Base-by-base conservation (phyloP, 2,113 vertebrate genomes). In the Clarias magur region DNA sequence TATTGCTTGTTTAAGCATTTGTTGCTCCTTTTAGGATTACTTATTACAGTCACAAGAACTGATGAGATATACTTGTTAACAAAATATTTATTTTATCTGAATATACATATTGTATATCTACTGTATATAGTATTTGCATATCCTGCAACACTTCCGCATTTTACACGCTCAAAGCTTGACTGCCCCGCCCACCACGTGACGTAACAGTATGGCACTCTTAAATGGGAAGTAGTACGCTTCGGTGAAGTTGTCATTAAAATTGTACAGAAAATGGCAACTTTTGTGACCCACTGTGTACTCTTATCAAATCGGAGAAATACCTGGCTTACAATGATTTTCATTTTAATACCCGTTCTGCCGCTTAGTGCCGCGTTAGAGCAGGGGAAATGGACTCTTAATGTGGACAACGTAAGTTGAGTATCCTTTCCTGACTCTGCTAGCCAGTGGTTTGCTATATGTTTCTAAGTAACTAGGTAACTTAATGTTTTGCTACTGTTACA, bases 371-470 rank as follows among this genome's bases (percentile, higher is more conserved):
- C 90, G 6, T 94, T 95, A 1, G 94, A 96, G 83, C 92, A 54
- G 19, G 95, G 95, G 0, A 95, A 91, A 57, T 96, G 96, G 96
- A 84, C 17, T 56, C 30, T 93, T 23, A 34, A 80, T 56, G 62
- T 94, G 23, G 38, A 83, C 57, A 90, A 81, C 59, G 96, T 96
- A 92, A 95, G 95, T 94, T 75, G 19, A 62, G 11, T 21, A 53
- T 34, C 2, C 53, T 65, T 65, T 70, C 80, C 48, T 63, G 80
- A 79, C 27, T 38, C 56, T 73, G 70, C 21, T 59, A n/a, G 17
- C 83, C 57, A 42, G 59, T 23, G 59, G 2, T 62, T 38, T 42
- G 34, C 79, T 62, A 13, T 21, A 81, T 38, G 79, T 57, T 34
- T 53, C 48, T 21, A 34, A 34, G 38, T 34, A 27, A 17, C 60